Evolutionary conservation across 2,797 vertebrate genomes (phyloP), one percentile per base, ranked within the genome.

Genomic region (Pyrocephalus nanus): DNA sequence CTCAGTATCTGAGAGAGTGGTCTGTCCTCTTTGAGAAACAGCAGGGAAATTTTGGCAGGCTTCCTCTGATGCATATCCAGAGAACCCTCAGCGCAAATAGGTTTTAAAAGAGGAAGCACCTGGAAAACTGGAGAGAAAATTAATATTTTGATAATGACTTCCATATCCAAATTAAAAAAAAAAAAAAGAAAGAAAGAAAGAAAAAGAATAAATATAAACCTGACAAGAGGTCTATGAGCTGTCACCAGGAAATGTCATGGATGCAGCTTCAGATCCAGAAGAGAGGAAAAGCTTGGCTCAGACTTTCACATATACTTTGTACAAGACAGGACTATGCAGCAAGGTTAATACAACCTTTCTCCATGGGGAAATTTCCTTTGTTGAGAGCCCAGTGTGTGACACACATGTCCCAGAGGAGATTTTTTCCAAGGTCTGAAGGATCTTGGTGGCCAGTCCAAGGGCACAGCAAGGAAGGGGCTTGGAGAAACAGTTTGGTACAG

Each of bases 1-100:
- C 86, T 66, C 70, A 75, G 7, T 78, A 60, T 36, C 57, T 67
- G 79, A 70, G 57, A 85, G 19, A 11, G 40, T 83, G 19, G 21
- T 76, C 47, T 82, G 53, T 62, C 66, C 57, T 88, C 23, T 21
- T 2, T 36, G 51, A 78, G 84, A 92, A 93, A 47, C 79, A 78
- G 65, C 43, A 78, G 72, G 75, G 70, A 93, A 93, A 72, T 90
- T 92, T 91, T 48, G 5, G 40, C 70, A 92, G 79, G 47, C 36
- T 72, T 95, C 50, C 47, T 88, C 82, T 73, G 55, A 86, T 92
- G 66, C 58, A 78, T 40, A 66, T 90, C n/a, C 51, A 87, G 36
- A 64, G 32, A 34, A 57, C 57, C 58, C 73, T 76, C 74, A 88
- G 30, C 34, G 54, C 61, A 88, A 77, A 70, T 1, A 78, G n/a